Percentiles rank a stretch among this genome's conserved stretches.
Evolutionary conservation across 1,140 invertebrate genomes (phyloP).

Genomic region (Aporrectodea caliginosa): DNA sequence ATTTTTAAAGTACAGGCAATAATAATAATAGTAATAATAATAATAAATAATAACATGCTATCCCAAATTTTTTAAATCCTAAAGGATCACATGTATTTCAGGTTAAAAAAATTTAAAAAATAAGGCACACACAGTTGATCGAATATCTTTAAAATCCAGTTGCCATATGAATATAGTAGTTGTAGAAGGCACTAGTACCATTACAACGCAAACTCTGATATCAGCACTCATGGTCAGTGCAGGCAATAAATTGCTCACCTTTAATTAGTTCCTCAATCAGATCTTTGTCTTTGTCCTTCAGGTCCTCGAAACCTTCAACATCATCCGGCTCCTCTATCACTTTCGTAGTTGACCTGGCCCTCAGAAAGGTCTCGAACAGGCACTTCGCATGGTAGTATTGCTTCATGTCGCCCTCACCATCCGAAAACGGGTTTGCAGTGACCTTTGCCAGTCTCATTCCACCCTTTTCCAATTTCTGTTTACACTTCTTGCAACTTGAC

Average conservation of each 20-base stretch:
- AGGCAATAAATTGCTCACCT: constrained; percentile 42
- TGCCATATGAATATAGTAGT: background rate
- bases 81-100: background rate
- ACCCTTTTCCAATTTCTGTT: constrained; percentile 71
- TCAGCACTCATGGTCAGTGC: background rate
- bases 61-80: background rate
- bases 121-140: too few relatives aligned
- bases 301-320: constrained; percentile 69
- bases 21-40: background rate
- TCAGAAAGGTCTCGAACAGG: constrained; percentile 72
- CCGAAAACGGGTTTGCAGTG: constrained; percentile 71
- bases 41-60: background rate
- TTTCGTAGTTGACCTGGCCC: constrained; percentile 74
- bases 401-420: constrained; percentile 75
- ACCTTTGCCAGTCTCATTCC: constrained; percentile 69
- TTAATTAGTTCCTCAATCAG: constrained; percentile 60
- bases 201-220: background rate
- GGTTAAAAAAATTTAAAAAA: background rate
- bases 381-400: constrained; percentile 77
- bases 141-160: background rate
- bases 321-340: constrained; percentile 75
- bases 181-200: background rate
- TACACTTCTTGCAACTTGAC: constrained; percentile 82
- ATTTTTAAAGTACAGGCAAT: background rate
- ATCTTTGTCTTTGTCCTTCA: constrained; percentile 67